Conservation (phyloP, 2,797 vertebrate genomes). For the Podargus strigoides region DNA sequence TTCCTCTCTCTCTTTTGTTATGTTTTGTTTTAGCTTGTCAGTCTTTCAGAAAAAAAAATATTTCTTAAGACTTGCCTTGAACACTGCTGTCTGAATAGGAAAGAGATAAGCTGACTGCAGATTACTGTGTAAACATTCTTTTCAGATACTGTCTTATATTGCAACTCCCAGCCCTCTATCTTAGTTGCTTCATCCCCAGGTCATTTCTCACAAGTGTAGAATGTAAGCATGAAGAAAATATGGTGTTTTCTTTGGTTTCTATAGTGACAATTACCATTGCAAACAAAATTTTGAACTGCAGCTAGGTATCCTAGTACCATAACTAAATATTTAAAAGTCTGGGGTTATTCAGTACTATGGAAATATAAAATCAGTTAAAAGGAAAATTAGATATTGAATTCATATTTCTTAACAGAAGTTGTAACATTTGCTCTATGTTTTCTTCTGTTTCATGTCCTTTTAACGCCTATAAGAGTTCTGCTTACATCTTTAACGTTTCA, state of each 20-base stretch:
- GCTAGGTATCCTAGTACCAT: neutral
- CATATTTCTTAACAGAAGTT: neutral
- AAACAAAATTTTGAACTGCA: neutral
- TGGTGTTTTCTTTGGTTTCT: neutral
- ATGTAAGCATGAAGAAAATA: neutral
- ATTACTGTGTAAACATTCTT: neutral
- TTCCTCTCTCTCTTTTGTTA: neutral
- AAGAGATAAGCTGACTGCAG: neutral
- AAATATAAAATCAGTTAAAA: neutral
- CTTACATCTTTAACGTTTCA: neutral
- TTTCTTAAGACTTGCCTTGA: neutral
- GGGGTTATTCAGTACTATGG: neutral
- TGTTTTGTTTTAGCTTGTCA: neutral
- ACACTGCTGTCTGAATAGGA: neutral
- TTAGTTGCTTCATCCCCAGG: neutral
- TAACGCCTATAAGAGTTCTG: neutral
- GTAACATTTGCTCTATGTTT: neutral
- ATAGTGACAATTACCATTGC: neutral
- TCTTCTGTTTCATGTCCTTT: neutral
- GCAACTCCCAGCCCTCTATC: neutral
- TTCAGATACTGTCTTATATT: neutral
- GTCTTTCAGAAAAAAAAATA: neutral
- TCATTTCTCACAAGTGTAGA: neutral
- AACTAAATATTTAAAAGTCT: neutral
- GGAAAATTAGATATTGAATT: neutral